Base-by-base conservation (phyloP, 2,113 vertebrate genomes). In the Rhinolophus ferrumequinum region DNA sequence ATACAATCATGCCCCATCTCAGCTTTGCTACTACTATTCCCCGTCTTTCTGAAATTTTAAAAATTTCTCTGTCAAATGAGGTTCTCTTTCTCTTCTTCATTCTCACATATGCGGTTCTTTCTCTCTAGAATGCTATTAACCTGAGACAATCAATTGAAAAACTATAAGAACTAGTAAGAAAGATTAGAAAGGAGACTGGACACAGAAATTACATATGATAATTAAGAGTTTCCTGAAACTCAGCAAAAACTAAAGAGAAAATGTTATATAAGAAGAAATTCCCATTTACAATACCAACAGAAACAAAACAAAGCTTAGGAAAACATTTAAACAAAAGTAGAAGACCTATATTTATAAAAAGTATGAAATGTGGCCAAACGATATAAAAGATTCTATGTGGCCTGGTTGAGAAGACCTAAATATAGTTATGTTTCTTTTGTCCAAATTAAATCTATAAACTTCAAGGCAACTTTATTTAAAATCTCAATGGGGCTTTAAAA, bases 401-500 rank as follows among this genome's bases (percentile, higher is more conserved):
- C 21, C n/a, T 72, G 54, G n/a, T n/a, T 62, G 47, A 41, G 66
- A 52, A 88, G 26, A 70, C n/a, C 28, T 26, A 62, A 70, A 56
- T 54, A 75, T 4, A 89, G 22, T 52, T 33, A 76, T 70, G 8
- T 83, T 89, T 41, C n/a, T 60, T 75, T 73, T 82, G 35, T 22
- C n/a, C 14, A 85, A 77, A 83, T 60, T 77, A 90, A 84, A 62
- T 85, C 41, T 90, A 41, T 85, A 85, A 50, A 90, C 79, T 90
- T 79, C 62, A 95, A 62, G 41, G 54, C 41, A 62, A 80, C 18
- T 52, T 24, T 28, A 62, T 33, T 56, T 84, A 75, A 93, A 76
- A 94, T 88, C n/a, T 22, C 66, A 73, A 62, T n/a, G 69, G 44
- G n/a, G 54, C 50, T 64, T 64, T 22, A 18, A 76, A 85, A 54